Conservation (phyloP, 2,888 invertebrate genomes). For the Leptinotarsa rubiginosa region DNA sequence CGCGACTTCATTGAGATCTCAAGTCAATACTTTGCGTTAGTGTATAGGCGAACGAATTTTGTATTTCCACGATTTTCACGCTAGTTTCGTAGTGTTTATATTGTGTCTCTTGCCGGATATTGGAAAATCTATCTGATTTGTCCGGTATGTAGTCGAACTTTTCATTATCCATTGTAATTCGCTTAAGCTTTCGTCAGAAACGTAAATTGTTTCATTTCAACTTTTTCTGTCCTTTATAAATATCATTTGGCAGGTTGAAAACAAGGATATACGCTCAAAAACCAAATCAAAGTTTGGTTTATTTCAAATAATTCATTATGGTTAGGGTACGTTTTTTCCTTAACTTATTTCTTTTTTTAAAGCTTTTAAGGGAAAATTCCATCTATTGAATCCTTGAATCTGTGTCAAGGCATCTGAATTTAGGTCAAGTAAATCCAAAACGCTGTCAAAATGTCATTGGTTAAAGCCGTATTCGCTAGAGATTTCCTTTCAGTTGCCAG, state of each 20-base stretch:
- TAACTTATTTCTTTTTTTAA: not conserved
- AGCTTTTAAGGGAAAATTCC: constrained; percentile 24
- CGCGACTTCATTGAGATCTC: constrained; percentile 59
- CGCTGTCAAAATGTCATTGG: constrained; percentile 39
- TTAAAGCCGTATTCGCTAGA: constrained; percentile 21
- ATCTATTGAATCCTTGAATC: constrained; percentile 36
- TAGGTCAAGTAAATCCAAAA: constrained; percentile 42
- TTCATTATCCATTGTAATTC: not conserved
- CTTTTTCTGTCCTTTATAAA: not conserved
- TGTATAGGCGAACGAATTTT: constrained; percentile 54
- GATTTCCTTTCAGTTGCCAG: constrained; percentile 18
- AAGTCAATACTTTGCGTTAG: constrained; percentile 63
- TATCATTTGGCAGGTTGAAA: constrained; percentile 11
- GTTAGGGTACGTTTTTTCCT: too few species aligned
- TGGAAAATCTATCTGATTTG: constrained; percentile 38
- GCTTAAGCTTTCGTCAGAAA: not conserved
- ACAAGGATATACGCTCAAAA: not conserved
- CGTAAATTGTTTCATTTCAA: not conserved
- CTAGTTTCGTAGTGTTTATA: constrained; percentile 45
- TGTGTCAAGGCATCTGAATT: constrained; percentile 40
- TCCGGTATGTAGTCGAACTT: constrained; percentile 52
- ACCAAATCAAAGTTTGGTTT: not conserved
- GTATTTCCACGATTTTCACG: constrained; percentile 50
- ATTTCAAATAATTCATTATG: too few species aligned
- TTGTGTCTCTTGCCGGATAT: constrained; percentile 51